A percentile compares a stretch with the other conserved stretches of the same genome.
phyloP scores from a whole-genome alignment of 2,888 invertebrate genomes.

The Tetropium fuscum region DNA sequence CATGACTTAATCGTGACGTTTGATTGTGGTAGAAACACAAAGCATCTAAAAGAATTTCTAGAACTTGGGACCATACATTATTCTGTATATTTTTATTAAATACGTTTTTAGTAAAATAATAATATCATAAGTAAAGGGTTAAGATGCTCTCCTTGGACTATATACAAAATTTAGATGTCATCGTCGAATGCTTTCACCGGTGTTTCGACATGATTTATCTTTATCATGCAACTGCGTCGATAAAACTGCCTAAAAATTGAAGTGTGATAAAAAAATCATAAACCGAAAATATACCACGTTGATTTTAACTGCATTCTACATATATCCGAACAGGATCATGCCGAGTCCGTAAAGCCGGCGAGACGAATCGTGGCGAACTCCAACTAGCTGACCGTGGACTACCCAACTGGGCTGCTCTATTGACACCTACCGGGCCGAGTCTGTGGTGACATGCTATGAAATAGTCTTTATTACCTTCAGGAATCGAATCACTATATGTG shows the following conservation, averaged over 20 bases:
- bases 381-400: conserved; percentile 36
- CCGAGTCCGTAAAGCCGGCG: conserved; percentile 52
- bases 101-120: too few relatives aligned
- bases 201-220: conserved; percentile 9
- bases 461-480: conserved; percentile 64
- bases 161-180: too few relatives aligned
- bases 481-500: conserved; percentile 61
- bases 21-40: too few relatives aligned
- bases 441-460: conserved; percentile 66
- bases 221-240: conserved; percentile 13
- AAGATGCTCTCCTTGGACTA: too few relatives aligned
- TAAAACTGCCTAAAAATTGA: conserved; percentile 48
- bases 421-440: conserved; percentile 64
- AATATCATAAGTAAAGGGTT: too few relatives aligned
- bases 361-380: neutral
- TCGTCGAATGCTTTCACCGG: too few relatives aligned
- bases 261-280: conserved; percentile 63
- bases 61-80: too few relatives aligned
- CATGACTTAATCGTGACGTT: too few relatives aligned
- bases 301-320: conserved; percentile 63
- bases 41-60: too few relatives aligned
- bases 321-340: conserved; percentile 62
- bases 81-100: too few relatives aligned
- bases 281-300: conserved; percentile 62
- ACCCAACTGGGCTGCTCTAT: conserved; percentile 51